Base-by-base conservation (phyloP, 2,888 invertebrate genomes). In the Corbicula japonica region DNA sequence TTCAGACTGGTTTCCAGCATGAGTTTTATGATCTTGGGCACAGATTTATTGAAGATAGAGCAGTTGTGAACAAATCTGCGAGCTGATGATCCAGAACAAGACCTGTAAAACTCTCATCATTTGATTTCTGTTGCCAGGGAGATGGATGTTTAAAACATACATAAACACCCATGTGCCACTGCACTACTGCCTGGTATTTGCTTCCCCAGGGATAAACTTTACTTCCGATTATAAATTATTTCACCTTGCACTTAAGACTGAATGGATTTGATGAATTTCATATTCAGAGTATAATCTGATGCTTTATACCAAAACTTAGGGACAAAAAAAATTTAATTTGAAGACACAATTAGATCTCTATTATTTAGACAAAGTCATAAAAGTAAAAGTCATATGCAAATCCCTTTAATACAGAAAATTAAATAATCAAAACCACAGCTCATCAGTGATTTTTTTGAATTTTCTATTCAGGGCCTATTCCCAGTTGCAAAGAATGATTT, bases 101-200 rank as follows among this genome's bases (percentile, higher is more conserved):
- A 58, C 58, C 58, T 58, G 58, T 58, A 58, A 10, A 58, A 58
- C n/a, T n/a, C 58, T 58, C 58, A 58, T 58, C 58, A 58, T 58
- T 35, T 58, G 34, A 28, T 58, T 34, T 58, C 38, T 58, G 58
- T 58, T 58, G 58, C 58, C 58, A 21, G 23, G 58, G 58, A 35
- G 58, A 58, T 58, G 58, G 38, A 35, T 34, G 21, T 58, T 21
- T 35, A 58, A 58, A 34, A 58, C 35, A 58, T 35, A 58, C 58
- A 58, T 35, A 35, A 58, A 26, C 21, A 23, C n/a, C 21, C 23
- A 58, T 35, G 26, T 58, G 21, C 21, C 38, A 35, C 21, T n/a
- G 35, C 58, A 58, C 35, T 23, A 34, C 35, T n/a, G n/a, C n/a
- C n/a, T n/a, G n/a, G n/a, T n/a, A n/a, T n/a, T n/a, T n/a, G n/a